Percentiles rank a stretch among this genome's conserved stretches.
These are phyloP conservation scores for Pelmatolapia mariae DNA, from an alignment of 2,113 vertebrate species.

Conservation along the genomic window DNA sequence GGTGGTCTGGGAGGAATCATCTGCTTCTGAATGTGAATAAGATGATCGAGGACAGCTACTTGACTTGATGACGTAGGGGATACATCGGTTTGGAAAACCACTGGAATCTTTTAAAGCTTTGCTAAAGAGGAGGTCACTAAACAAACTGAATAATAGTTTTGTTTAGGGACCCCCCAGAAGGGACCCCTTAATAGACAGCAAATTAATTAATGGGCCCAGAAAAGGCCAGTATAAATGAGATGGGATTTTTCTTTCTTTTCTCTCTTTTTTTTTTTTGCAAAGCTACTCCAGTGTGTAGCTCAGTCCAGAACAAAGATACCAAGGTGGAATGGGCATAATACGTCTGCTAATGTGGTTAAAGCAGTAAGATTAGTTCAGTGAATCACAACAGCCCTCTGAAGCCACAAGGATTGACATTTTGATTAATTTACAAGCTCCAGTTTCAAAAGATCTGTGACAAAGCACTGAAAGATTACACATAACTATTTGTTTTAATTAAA, in stretches of 20 bases:
- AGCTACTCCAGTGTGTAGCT: background rate
- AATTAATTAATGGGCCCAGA: background rate
- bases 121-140: background rate
- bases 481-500: constrained; percentile 7
- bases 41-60: background rate
- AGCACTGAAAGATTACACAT: background rate
- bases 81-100: background rate
- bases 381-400: background rate
- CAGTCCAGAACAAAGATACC: background rate
- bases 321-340: background rate
- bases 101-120: background rate
- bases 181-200: background rate
- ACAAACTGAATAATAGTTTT: background rate
- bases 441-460: background rate
- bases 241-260: background rate
- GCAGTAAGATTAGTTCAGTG: background rate
- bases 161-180: background rate
- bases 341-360: background rate
- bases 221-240: background rate
- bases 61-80: background rate
- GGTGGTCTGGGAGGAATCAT: background rate
- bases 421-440: background rate
- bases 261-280: background rate
- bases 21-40: background rate
- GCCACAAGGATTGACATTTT: background rate